Conservation (phyloP, 2,888 invertebrate species). For the Automeris io region DNA sequence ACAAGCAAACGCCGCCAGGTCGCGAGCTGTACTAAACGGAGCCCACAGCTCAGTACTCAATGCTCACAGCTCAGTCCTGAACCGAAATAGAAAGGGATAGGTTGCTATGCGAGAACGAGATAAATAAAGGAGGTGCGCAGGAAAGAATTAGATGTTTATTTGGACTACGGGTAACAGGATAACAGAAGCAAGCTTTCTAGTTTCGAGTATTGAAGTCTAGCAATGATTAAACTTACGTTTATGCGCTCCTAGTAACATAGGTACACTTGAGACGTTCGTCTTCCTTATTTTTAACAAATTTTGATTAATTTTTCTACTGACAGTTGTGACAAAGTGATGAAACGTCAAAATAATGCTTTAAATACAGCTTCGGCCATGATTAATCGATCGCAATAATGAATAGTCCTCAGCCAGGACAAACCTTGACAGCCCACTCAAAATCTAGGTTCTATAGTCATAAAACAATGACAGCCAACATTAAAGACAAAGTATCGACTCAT, state of each 20-base stretch:
- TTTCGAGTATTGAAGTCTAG: constrained; percentile 35
- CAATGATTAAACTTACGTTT: constrained; percentile 13
- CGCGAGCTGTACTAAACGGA: constrained; percentile 59
- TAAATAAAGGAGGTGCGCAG: constrained; percentile 62
- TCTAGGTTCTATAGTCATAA: not conserved
- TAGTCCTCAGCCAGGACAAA: not conserved
- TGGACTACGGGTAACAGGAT: constrained; percentile 65
- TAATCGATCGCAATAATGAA: not conserved
- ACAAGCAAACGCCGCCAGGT: constrained; percentile 44
- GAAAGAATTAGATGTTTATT: constrained; percentile 75
- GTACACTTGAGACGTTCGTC: not conserved
- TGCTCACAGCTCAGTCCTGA: constrained; percentile 51
- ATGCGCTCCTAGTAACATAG: constrained; percentile 2
- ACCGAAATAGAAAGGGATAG: constrained; percentile 43
- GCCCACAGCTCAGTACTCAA: constrained; percentile 14
- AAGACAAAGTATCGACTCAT: too few relatives aligned
- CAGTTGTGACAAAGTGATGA: not conserved
- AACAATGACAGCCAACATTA: too few relatives aligned
- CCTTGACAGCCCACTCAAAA: not conserved
- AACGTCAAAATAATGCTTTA: not conserved
- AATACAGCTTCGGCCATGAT: not conserved
- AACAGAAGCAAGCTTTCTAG: constrained; percentile 57
- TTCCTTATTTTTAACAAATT: not conserved
- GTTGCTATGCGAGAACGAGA: constrained; percentile 35
- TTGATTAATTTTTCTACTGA: not conserved